Percentiles rank a stretch among this genome's conserved stretches.
Conservation (phyloP, 2,113 vertebrate species). For the Sterna hirundo region DNA sequence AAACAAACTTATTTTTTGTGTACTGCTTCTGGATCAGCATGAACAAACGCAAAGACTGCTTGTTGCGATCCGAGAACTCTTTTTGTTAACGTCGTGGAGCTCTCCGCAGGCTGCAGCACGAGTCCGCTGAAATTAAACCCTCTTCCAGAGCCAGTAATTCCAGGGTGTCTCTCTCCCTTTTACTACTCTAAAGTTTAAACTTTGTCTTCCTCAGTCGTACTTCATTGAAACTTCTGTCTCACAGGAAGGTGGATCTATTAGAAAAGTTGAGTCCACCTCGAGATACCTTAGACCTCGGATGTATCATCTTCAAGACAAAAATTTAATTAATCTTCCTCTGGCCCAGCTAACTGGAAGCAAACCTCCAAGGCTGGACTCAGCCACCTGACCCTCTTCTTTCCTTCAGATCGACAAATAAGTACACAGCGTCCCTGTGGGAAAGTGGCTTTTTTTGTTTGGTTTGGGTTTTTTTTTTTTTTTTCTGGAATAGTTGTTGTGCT, state of each 20-base stretch:
- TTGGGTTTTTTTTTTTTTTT: not conserved
- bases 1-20: not conserved
- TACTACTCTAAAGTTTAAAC: too few species aligned
- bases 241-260: not conserved
- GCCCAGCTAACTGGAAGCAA: not conserved
- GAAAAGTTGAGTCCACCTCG: not conserved
- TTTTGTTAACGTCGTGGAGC: fast-evolving
- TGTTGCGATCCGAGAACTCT: not conserved
- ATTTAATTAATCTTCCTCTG: not conserved
- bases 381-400: not conserved
- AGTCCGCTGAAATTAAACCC: not conserved
- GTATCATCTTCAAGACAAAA: not conserved
- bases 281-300: not conserved
- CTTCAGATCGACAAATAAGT: not conserved
- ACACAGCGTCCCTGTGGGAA: not conserved
- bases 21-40: not conserved
- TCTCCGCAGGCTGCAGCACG: not conserved
- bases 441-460: not conserved
- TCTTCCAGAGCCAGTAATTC: not conserved
- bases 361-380: not conserved
- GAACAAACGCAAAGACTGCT: not conserved
- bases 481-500: not conserved
- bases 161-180: not conserved
- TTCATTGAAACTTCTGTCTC: not conserved
- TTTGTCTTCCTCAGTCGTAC: not conserved